phyloP scores from a whole-genome alignment of 2,113 vertebrate genomes.

The Caloenas nicobarica region DNA sequence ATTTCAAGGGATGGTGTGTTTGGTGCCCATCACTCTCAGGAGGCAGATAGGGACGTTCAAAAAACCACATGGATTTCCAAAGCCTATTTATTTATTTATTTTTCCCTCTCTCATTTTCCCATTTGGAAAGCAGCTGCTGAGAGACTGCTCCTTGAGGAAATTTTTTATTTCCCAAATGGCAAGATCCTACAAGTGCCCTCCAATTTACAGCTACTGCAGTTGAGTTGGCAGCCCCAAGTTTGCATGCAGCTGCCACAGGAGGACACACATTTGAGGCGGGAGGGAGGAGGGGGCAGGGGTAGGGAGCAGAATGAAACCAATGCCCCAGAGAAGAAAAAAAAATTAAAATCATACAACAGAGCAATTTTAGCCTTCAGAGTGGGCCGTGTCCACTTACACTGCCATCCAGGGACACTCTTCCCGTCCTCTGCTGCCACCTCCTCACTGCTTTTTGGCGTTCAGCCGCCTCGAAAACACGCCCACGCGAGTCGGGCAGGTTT shows the following conservation, averaged over 20 bases:
- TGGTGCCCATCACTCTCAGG: background rate
- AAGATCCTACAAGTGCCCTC: background rate
- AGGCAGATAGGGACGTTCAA: background rate
- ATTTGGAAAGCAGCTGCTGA: background rate
- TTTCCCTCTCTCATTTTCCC: background rate
- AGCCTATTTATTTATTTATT: background rate
- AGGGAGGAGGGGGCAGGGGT: no score
- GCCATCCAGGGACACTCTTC: background rate
- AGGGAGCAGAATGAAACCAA: background rate
- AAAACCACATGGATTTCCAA: background rate
- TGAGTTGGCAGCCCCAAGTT: background rate
- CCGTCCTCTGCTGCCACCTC: background rate
- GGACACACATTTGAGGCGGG: background rate
- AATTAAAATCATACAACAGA: rapidly evolving
- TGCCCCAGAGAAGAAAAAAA: background rate
- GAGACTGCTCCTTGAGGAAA: background rate
- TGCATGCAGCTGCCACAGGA: background rate
- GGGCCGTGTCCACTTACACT: background rate
- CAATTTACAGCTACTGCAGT: background rate
- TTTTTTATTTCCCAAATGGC: background rate
- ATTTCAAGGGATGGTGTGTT: background rate
- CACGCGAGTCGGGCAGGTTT: no score
- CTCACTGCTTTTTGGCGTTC: background rate
- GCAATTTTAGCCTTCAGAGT: background rate
- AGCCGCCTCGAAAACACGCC: no score